These are phyloP conservation scores for Papilio machaon DNA, from an alignment of 1,140 invertebrate species.

Conservation along the genomic window DNA sequence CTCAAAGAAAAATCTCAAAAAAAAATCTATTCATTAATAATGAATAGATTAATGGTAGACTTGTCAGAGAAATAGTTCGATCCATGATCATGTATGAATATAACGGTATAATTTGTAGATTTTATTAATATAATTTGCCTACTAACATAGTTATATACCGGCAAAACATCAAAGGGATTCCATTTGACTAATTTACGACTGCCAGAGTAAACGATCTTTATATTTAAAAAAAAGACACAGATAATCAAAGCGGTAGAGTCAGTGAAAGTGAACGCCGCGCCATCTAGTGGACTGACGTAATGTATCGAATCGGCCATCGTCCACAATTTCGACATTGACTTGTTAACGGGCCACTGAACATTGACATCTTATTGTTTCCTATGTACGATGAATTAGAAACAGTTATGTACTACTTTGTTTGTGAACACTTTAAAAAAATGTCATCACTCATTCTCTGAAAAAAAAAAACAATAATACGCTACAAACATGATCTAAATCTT, in stretches of 20 bases:
- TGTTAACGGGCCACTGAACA: conserved; percentile 10
- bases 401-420: neutral
- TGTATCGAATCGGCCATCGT: conserved; percentile 28
- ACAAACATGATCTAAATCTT: no score
- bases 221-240: neutral
- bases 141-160: conserved; percentile 2
- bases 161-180: conserved; percentile 2
- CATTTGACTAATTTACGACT: conserved; percentile 5
- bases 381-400: neutral
- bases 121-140: neutral
- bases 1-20: no score
- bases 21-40: no score
- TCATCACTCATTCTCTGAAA: no score
- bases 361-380: conserved; percentile 19
- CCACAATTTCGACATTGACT: conserved; percentile 25
- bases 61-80: neutral
- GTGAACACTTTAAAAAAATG: no score
- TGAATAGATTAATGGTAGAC: neutral
- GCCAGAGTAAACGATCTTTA: conserved; percentile 23
- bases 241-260: neutral
- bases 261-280: conserved; percentile 37
- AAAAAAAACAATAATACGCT: no score
- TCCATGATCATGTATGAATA: neutral
- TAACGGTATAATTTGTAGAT: neutral
- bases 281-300: conserved; percentile 34